Base-by-base conservation (phyloP, 1,140 invertebrate genomes). In the Dufourea novaeangliae region DNA sequence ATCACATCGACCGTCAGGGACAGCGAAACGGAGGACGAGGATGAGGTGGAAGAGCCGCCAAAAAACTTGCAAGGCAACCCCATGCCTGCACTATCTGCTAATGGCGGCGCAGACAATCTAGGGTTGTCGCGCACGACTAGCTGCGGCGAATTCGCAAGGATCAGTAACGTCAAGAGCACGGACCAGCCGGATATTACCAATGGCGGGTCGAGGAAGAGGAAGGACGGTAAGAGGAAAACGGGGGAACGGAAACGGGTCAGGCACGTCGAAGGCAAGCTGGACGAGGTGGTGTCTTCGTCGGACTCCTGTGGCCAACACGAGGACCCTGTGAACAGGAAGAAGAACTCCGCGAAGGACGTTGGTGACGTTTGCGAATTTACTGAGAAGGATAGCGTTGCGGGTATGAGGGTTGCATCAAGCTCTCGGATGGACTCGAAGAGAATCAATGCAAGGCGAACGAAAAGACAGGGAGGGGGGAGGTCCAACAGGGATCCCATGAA, bases 61-160 rank as follows among this genome's bases (percentile, higher is more conserved):
- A 93, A 93, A 93, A 93, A 93, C 93, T 93, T 91, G 93, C 86
- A 92, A 90, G 87, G 92, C 93, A 93, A 93, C 93, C 93, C 93
- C 93, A 93, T 93, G 88, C 92, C 89, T 93, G 93, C 92, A 92
- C 92, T 93, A 93, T 93, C 92, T 93, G 89, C 83, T 93, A 92
- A 91, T 91, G 85, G 86, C 86, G 80, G 78, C 73, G 88, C 78
- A 64, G 85, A 87, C 85, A 86, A 90, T 66, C 46, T 84, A 72
- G 79, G 73, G 73, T 90, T 80, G 75, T 86, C 84, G 69, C 84
- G 87, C 68, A 56, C 79, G 71, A 72, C 88, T 88, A 89, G 71
- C 85, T 88, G 78, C 85, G 84, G 89, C 62, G 84, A 91, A 89
- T 91, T 92, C 88, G 90, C 90, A 89, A 89, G 75, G 39, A 56